A percentile compares a stretch with the other conserved stretches of the same genome.
These are phyloP conservation scores for Numenius phaeopus DNA, from an alignment of 2,797 vertebrate species.

Conservation along the genomic window DNA sequence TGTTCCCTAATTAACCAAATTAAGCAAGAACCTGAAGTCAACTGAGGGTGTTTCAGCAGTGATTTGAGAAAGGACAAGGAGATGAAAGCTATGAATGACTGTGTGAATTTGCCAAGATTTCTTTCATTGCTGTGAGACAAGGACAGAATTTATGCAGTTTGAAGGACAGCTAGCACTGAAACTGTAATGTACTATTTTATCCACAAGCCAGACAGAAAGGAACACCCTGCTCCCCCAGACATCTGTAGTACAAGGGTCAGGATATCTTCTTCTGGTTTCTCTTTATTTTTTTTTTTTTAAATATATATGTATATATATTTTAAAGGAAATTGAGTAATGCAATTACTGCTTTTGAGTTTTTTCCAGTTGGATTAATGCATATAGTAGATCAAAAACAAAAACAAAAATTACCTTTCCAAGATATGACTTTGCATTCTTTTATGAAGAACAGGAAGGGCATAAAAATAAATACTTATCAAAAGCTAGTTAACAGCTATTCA, in stretches of 20 bases:
- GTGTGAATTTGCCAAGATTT: slow-evolving; percentile 5
- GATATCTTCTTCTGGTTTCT: background rate
- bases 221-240: background rate
- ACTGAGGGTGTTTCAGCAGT: background rate
- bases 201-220: slow-evolving; percentile 47
- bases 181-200: slow-evolving; percentile 62
- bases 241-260: slow-evolving; percentile 25
- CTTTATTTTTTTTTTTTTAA: background rate
- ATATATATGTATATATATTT: background rate
- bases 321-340: background rate
- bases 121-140: background rate
- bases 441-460: background rate
- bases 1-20: background rate
- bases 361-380: background rate
- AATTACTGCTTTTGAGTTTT: background rate
- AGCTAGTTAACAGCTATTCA: background rate
- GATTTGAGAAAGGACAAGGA: slow-evolving; percentile 20
- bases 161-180: slow-evolving; percentile 66
- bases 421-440: background rate
- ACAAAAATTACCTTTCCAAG: background rate
- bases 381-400: background rate
- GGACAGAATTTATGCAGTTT: slow-evolving; percentile 61
- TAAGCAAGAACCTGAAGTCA: background rate
- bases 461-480: slow-evolving; percentile 21
- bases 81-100: slow-evolving; percentile 33